Evolutionary conservation across 2,888 invertebrate genomes (phyloP), one percentile per base, ranked within the genome.

Genomic region (Drosophila subsilvestris): DNA sequence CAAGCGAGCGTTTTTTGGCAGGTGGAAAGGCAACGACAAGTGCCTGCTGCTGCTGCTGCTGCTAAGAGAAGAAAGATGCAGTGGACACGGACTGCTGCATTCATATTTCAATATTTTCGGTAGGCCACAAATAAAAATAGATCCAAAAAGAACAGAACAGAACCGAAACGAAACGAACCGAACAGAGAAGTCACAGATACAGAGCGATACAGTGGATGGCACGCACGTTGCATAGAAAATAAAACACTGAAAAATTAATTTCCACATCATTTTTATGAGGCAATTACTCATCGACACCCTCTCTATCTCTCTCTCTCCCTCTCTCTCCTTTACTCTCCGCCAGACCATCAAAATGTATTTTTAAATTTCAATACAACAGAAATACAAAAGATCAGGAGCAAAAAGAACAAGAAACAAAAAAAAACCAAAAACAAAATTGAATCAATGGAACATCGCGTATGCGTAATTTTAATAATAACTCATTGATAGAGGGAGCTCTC

Each of bases 211-310:
- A 43, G 27, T 43, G 27, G n/a, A 20, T 10, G 44, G 22, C 43
- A 43, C 17, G 37, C 9, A 51, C 29, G 43, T 25, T 63, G 47
- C 66, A 66, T 6, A 62, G 63, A 59, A 63, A 50, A 65, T 54
- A 78, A 78, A 83, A 69, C 81, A 76, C 70, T 83, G 37, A 80
- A 88, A 86, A 88, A 84, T 84, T 88, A 88, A 86, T 88, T 87
- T 86, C 76, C 89, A 81, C 89, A 86, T 86, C 76, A 86, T 86
- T 88, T 86, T 88, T 84, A 86, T 88, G 89, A 88, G 89, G 82
- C 86, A 86, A 86, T 86, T 86, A 86, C 89, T 86, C 86, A 86
- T 86, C 86, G 86, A 86, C 89, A 86, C 86, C 67, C 71, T 42
- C n/a, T 37, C 29, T 14, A 45, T 3, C 29, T 10, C 44, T n/a